phyloP scores from a whole-genome alignment of 1,140 invertebrate genomes.

The Plectrocnemia conspersa region DNA sequence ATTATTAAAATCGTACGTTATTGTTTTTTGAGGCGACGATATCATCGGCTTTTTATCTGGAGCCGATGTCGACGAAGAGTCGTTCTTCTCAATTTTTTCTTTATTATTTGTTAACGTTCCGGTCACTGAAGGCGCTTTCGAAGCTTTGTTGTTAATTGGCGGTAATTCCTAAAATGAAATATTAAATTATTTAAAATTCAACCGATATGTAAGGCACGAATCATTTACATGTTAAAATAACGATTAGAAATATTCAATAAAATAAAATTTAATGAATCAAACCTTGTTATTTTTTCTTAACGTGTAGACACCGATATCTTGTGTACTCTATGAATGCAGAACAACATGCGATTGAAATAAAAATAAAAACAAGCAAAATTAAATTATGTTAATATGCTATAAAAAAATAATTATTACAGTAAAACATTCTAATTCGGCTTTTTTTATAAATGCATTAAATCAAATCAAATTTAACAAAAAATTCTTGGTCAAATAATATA shows the following conservation, averaged over 20 bases:
- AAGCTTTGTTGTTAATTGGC: constrained; percentile 28
- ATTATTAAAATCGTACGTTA: constrained; percentile 21
- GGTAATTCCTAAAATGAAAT: constrained; percentile 26
- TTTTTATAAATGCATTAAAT: constrained; percentile 4
- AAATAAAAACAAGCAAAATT: constrained; percentile 26
- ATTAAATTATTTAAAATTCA: background rate
- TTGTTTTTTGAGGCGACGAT: constrained; percentile 31
- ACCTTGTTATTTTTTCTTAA: constrained; percentile 34
- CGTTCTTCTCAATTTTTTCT: constrained; percentile 25
- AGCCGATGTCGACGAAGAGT: constrained; percentile 14
- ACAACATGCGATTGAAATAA: constrained; percentile 28
- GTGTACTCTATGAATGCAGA: constrained; percentile 29
- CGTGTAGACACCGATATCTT: constrained; percentile 33
- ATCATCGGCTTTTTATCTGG: constrained; percentile 32
- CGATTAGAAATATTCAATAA: background rate
- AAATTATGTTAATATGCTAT: no score
- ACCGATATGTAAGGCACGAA: background rate
- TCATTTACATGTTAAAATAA: background rate
- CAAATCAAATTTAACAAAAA: no score
- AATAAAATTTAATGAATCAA: constrained; percentile 10
- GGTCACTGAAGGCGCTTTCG: constrained; percentile 7
- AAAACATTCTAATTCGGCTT: constrained; percentile 4
- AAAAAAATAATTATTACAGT: constrained; percentile 1
- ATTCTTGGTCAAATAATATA: no score
- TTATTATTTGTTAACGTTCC: constrained; percentile 26